Evolutionary conservation across 2,113 vertebrate genomes (phyloP).

Genomic region (Notothenia coriiceps): DNA sequence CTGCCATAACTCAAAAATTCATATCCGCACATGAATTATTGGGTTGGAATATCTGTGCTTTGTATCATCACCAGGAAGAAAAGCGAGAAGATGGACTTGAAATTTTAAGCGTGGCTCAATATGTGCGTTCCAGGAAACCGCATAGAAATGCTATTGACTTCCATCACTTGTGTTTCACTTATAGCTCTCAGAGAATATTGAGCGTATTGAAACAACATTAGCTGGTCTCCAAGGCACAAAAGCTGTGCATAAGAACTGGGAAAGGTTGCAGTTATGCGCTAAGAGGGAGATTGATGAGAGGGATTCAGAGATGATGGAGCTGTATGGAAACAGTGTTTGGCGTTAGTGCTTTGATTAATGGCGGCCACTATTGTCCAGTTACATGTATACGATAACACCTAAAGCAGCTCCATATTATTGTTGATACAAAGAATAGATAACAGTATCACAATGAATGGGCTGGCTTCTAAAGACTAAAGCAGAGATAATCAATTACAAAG

Average conservation of each 20-base stretch:
- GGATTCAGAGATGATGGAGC: constrained; percentile 19
- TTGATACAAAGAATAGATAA: neutral
- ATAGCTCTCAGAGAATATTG: constrained; percentile 58
- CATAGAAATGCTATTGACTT: constrained; percentile 70
- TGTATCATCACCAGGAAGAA: constrained; percentile 53
- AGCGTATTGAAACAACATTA: constrained; percentile 62
- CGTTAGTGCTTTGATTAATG: constrained; percentile 5
- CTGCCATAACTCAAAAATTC: constrained; percentile 78
- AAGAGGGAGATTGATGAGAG: constrained; percentile 36
- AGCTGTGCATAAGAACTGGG: constrained; percentile 47
- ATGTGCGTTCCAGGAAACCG: constrained; percentile 71
- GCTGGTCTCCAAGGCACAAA: constrained; percentile 41
- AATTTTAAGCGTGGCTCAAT: constrained; percentile 77
- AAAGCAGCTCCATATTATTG: neutral
- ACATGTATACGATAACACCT: neutral
- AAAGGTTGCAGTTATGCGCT: constrained; percentile 46
- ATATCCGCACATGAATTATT: constrained; percentile 79
- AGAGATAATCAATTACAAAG: neutral
- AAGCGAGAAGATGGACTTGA: constrained; percentile 62
- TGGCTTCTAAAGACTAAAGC: neutral
- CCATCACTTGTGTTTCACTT: constrained; percentile 67
- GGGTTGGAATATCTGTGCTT: constrained; percentile 63
- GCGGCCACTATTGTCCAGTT: neutral
- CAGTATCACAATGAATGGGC: too few relatives aligned
- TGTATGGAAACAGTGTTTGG: neutral